Evolutionary conservation across 2,888 invertebrate species (phyloP), one percentile per base, ranked within the genome.

Genomic region (Idaea dimidiata): DNA sequence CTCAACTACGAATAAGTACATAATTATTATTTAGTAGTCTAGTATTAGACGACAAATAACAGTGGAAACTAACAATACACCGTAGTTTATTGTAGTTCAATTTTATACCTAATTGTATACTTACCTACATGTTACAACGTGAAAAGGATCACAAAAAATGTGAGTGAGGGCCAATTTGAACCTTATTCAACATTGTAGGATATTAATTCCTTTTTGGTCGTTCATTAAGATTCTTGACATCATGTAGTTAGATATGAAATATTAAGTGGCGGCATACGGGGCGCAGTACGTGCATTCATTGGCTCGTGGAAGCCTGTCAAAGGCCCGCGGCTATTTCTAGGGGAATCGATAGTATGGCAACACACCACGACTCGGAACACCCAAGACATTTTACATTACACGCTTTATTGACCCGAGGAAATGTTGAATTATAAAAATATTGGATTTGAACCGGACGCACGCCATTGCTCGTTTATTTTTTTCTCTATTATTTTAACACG

Each of bases 271-370:
- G 72, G 80, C 75, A 76, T 79, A 79, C 64, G 77, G 72, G 67
- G 68, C 72, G 73, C 76, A 73, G 65, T 71, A 77, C 77, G 73
- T 84, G 83, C 81, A 84, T 89, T 88, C 81, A 86, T 83, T 77
- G 81, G 72, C 71, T 71, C 72, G 75, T 62, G 69, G 79, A 78
- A 80, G 70, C 80, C 78, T 78, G 82, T 79, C 82, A 82, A 79
- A 80, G 80, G 82, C 81, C 75, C 73, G 64, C 73, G 79, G 84
- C 83, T 88, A 88, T 88, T 89, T 87, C 84, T 81, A 79, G 80
- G 16, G 72, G 76, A 83, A 88, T 87, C 89, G 87, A 90, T 90
- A 76, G 80, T 69, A 74, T 70, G 73, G 79, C 76, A 79, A 79
- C 66, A 69, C 68, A 76, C 71, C 71, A 70, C 62, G 67, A 67